Evolutionary conservation across 2,113 vertebrate genomes (phyloP).

Genomic region (Rhizomys pruinosus): DNA sequence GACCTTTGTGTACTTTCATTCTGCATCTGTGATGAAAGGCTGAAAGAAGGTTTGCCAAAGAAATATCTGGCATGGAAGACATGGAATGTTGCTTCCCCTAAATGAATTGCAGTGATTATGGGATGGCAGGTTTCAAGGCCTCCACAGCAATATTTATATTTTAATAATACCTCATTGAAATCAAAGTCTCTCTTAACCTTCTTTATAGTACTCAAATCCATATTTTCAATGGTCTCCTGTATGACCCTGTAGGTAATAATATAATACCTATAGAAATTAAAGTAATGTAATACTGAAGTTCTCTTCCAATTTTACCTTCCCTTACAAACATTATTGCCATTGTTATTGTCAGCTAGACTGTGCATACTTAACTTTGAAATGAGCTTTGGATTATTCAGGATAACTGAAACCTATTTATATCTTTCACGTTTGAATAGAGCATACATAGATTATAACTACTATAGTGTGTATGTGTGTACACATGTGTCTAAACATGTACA

Average conservation of each 20-base stretch:
- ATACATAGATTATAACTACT: not conserved
- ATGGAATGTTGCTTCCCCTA: not conserved
- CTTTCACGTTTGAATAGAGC: not conserved
- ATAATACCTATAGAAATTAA: not conserved
- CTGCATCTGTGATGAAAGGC: conserved; percentile 33
- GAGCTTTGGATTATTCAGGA: not conserved
- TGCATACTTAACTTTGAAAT: not conserved
- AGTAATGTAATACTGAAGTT: conserved; percentile 20
- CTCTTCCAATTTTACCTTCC: conserved; percentile 3
- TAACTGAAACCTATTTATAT: not conserved
- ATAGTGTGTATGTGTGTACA: not conserved
- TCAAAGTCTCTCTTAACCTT: conserved; percentile 23
- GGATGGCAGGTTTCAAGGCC: conserved; percentile 41
- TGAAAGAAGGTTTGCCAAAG: not conserved
- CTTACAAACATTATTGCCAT: not conserved
- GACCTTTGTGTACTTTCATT: conserved; percentile 65
- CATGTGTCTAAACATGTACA: not conserved
- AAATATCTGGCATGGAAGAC: not conserved
- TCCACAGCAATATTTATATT: conserved; percentile 50
- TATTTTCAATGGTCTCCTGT: not conserved
- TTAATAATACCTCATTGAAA: conserved; percentile 49
- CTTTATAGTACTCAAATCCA: not conserved
- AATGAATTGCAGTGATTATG: conserved; percentile 56
- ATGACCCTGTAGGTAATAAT: not conserved
- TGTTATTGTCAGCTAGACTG: not conserved